Evolutionary conservation across 2,113 vertebrate species (phyloP).

Genomic region (Leptobrachium ailaonicum): DNA sequence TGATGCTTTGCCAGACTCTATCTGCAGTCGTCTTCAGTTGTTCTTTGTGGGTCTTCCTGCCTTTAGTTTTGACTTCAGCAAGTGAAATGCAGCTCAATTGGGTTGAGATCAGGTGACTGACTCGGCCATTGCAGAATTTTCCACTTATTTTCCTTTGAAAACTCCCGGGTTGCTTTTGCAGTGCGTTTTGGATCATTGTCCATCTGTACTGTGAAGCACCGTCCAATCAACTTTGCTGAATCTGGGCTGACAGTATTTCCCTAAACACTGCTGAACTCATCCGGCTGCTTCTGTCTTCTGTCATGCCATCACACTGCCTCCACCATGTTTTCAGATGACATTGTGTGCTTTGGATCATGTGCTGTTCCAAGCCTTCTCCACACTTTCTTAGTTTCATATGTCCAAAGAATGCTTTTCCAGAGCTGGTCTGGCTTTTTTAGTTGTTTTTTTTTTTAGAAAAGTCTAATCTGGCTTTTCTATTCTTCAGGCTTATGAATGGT

Average conservation of each 20-base stretch:
- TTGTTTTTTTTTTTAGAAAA: not conserved
- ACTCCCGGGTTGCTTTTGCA: slow-evolving; percentile 9
- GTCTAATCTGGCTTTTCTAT: slow-evolving; percentile 10
- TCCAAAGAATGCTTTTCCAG: not conserved
- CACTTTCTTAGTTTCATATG: slow-evolving; percentile 2
- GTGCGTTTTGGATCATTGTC: slow-evolving; percentile 5
- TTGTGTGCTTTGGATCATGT: slow-evolving; percentile 1
- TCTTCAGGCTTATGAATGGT: not conserved
- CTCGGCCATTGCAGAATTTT: not conserved
- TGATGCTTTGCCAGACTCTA: not conserved
- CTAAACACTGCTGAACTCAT: not conserved
- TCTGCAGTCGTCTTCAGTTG: not conserved
- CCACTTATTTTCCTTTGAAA: slow-evolving; percentile 1
- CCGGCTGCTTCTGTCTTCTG: not conserved
- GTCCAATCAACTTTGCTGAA: not conserved
- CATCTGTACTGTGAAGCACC: not conserved
- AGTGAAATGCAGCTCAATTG: slow-evolving; percentile 2
- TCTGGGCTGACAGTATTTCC: not conserved
- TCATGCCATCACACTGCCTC: not conserved
- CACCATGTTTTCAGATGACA: not conserved
- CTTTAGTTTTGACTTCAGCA: not conserved
- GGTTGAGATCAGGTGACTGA: slow-evolving; percentile 7
- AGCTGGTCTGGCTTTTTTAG: not conserved
- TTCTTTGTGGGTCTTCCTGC: not conserved
- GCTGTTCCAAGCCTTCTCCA: not conserved